Evolutionary conservation across 2,888 invertebrate species (phyloP), one percentile per base, ranked within the genome.

Genomic region (Cistogaster globosa): DNA sequence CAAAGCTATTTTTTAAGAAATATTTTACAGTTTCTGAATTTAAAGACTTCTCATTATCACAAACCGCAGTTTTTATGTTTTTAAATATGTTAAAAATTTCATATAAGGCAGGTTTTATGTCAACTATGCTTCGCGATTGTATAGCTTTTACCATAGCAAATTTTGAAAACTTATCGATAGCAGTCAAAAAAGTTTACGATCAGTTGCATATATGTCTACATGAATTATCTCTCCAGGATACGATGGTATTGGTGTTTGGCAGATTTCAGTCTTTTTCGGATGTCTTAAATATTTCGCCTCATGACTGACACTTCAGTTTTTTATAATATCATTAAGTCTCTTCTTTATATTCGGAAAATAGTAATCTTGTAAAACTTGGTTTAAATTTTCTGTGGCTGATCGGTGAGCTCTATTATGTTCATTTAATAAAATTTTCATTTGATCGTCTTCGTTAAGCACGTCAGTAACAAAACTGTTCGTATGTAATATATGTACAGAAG

Each of bases 21-120:
- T 7, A 36, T 36, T 36, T 36, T 11, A 60, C 18, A 16, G 60
- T 60, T 5, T 60, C 60, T 6, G 36, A 60, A 9, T 60, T 60
- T 36, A 60, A 36, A 18, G 60, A 18, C 11, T 36, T 38, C 18
- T 60, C 60, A 36, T 60, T 60, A 11, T 60, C 60, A 12, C 60
- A 60, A 45, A 45, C 45, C 12, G 14, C 45, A 4, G 45, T 14
- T 14, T 45, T 45, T 45, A 14, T 45, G 14, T 45, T 12, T 45
- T 45, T 45, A 14, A 38, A 60, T 0, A 62, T 62, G 38, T 42
- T 62, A 20, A 62, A 14, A 8, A 42, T 42, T n/a, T 38, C 38
- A 20, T 38, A 62, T 14, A 62, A 62, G n/a, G 62, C 62, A 11
- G 62, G 62, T 42, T 62, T 62, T 62, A 62, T 42, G 18, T 62